phyloP scores from a whole-genome alignment of 1,140 invertebrate species.

The Scaptomyza graminum region DNA sequence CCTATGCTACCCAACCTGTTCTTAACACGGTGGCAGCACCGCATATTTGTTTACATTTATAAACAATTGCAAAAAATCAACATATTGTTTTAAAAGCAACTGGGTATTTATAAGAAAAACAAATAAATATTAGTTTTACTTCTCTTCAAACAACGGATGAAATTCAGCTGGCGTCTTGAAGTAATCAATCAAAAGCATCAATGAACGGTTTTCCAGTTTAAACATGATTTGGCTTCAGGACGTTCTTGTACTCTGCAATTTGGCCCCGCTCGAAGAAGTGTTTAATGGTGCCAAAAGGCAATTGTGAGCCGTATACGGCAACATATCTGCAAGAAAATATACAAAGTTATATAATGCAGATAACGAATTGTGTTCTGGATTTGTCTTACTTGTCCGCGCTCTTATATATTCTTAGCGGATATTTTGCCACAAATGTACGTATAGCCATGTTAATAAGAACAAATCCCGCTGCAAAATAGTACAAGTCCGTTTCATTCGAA shows the following conservation, averaged over 20 bases:
- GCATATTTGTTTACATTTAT: constrained; percentile 23
- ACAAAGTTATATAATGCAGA: neutral
- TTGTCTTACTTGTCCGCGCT: constrained; percentile 54
- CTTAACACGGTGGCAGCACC: neutral
- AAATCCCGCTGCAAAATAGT: constrained; percentile 66
- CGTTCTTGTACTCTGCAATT: constrained; percentile 60
- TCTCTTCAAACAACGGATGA: constrained; percentile 54
- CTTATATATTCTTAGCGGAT: constrained; percentile 74
- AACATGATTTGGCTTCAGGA: constrained; percentile 66
- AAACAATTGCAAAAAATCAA: neutral
- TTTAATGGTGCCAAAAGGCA: constrained; percentile 57
- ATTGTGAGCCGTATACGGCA: constrained; percentile 70
- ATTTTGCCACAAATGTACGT: constrained; percentile 66
- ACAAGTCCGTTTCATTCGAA: constrained; percentile 64
- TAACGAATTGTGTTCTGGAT: neutral
- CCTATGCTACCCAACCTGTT: constrained; percentile 3
- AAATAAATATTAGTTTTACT: constrained; percentile 30
- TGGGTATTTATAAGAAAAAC: neutral
- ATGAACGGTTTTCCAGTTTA: constrained; percentile 56
- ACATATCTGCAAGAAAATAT: constrained; percentile 59
- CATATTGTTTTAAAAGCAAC: constrained; percentile 2
- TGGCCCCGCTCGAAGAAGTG: constrained; percentile 65
- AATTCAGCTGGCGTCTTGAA: constrained; percentile 77
- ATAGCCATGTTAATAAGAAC: constrained; percentile 69
- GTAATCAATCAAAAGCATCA: constrained; percentile 69